Evolutionary conservation across 2,797 vertebrate species (phyloP), one percentile per base, ranked within the genome.

Genomic region (Buphagus erythrorhynchus): DNA sequence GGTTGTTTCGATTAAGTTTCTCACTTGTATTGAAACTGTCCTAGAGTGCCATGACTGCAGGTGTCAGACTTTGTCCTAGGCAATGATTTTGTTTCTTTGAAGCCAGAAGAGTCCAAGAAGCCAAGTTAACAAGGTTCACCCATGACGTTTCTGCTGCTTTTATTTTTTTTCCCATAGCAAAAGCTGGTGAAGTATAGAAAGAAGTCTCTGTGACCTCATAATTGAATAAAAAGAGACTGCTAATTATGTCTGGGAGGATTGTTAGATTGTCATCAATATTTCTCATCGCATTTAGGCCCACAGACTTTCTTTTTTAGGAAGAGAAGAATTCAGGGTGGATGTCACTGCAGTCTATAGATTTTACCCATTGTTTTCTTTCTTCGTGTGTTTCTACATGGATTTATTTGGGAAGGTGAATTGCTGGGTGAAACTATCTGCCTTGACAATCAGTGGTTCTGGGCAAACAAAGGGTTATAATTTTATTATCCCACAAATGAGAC

Each of bases 161-260:
- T 19, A 13, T 22, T n/a, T 71, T 79, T 80, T 91, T 58, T 45
- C 43, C 19, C 13, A 3, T 38, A 59, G 48, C 7, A 6, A 73
- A 78, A 92, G 10, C 67, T 89, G 33, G 12, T 45, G 38, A 63
- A 78, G 25, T 59, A 35, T n/a, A 62, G 67, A 77, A 86, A 87
- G 58, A 35, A 90, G 12, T 29, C 51, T 78, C 67, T 3, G 2
- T 67, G 91, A 90, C 66, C 79, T 95, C 38, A 36, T 66, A 91
- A 86, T 15, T 90, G 66, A 92, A 84, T 43, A 80, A 95, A 93
- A 81, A 40, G 29, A 81, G 73, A 43, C 69, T 76, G 51, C 58
- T 90, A 80, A 62, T 90, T 96, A 72, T 90, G 79, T 91, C 91
- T 86, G 61, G 73, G 62, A 94, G n/a, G n/a, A 51, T 61, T 91